Evolutionary conservation across 1,140 invertebrate genomes (phyloP).

Genomic region (Stegodyphus dumicola): DNA sequence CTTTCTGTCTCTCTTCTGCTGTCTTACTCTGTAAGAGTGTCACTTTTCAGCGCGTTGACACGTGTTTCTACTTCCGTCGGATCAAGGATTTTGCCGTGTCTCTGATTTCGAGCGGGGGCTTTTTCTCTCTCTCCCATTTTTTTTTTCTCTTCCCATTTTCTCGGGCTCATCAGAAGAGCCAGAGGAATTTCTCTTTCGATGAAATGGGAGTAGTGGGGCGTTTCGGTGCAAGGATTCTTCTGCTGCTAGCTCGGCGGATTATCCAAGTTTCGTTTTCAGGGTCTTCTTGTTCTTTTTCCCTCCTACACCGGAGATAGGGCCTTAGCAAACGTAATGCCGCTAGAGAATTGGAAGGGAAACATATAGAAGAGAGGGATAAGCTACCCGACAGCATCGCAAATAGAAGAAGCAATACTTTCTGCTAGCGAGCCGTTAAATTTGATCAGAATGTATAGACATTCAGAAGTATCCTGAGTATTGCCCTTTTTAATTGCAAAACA

Average conservation of each 20-base stretch:
- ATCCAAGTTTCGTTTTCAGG: constrained; percentile 23
- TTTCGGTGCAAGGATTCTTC: constrained; percentile 3
- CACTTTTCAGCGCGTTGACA: constrained; percentile 45
- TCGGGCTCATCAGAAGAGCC: constrained; percentile 5
- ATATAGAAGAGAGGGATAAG: too few relatives aligned
- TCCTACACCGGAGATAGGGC: not conserved
- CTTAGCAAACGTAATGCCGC: too few relatives aligned
- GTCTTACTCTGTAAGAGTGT: constrained; percentile 15
- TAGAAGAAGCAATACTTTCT: too few relatives aligned
- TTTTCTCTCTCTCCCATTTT: not conserved
- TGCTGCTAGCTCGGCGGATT: constrained; percentile 8
- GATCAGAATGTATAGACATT: too few relatives aligned
- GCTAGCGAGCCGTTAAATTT: too few relatives aligned
- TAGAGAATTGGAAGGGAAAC: too few relatives aligned
- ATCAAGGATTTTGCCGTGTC: constrained; percentile 42
- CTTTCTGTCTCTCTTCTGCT: not conserved
- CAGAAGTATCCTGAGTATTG: too few relatives aligned
- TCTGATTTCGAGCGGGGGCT: constrained; percentile 40
- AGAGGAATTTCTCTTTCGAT: not conserved
- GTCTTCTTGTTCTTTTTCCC: not conserved
- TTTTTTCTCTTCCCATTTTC: not conserved
- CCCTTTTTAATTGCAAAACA: too few relatives aligned
- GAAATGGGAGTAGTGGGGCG: constrained; percentile 15
- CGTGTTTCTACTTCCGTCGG: constrained; percentile 35
- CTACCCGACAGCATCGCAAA: too few relatives aligned